A percentile compares a stretch with the other conserved stretches of the same genome.
Conservation (phyloP, 2,113 vertebrate species). For the Clarias batrachus region DNA sequence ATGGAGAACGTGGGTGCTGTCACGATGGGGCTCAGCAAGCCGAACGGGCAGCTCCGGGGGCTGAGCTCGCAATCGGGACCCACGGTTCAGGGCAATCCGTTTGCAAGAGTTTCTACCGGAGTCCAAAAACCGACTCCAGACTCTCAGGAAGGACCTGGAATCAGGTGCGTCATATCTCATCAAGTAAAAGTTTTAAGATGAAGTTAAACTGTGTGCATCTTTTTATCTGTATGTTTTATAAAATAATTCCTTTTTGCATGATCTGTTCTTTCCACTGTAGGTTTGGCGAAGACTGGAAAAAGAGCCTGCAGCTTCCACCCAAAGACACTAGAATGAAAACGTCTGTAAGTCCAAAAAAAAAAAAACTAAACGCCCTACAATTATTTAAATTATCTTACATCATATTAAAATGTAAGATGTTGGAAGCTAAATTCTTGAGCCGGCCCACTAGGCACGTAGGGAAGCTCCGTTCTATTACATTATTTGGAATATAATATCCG, state of each 20-base stretch:
- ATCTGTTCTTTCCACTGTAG: conserved; percentile 40
- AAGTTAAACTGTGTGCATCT: not conserved
- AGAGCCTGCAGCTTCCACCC: conserved; percentile 70
- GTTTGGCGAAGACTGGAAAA: conserved; percentile 77
- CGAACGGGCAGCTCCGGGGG: conserved; percentile 74
- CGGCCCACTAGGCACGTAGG: no score
- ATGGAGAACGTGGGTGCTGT: conserved; percentile 69
- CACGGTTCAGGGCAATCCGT: conserved; percentile 44
- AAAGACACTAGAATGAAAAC: conserved; percentile 70
- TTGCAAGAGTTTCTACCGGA: conserved; percentile 59
- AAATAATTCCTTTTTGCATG: not conserved
- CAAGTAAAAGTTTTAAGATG: not conserved
- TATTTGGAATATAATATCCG: no score
- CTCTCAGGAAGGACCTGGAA: conserved; percentile 67
- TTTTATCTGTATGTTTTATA: no score
- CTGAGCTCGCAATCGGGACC: conserved; percentile 64
- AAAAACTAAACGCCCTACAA: not conserved
- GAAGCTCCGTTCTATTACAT: no score
- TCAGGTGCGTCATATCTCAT: conserved; percentile 52
- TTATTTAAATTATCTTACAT: not conserved
- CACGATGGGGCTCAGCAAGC: conserved; percentile 74
- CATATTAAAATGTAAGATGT: not conserved
- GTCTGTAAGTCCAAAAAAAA: conserved; percentile 57
- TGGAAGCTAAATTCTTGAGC: no score
- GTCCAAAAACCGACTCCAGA: conserved; percentile 57